A percentile compares a stretch with the other conserved stretches of the same genome.
phyloP scores from a whole-genome alignment of 2,888 invertebrate genomes.

The Brachypalpus laphriformis region DNA sequence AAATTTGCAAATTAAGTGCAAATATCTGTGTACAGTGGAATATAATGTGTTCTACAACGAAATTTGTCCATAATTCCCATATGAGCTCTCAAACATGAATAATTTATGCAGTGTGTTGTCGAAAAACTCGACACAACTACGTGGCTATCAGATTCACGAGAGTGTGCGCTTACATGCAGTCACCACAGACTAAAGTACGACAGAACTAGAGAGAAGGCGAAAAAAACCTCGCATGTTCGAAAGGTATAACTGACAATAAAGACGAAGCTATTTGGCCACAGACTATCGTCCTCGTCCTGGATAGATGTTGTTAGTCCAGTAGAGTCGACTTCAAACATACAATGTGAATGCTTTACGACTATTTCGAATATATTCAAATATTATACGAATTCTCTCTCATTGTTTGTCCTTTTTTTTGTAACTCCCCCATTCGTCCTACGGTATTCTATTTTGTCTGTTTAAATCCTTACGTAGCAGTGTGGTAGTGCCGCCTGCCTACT shows the following conservation, averaged over 20 bases:
- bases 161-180: conserved; percentile 23
- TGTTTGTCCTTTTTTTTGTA: conserved; percentile 19
- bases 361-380: conserved; percentile 65
- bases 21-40: conserved; percentile 33
- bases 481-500: conserved; percentile 32
- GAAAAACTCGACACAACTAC: conserved; percentile 5
- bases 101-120: conserved; percentile 51
- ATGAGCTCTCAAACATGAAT: conserved; percentile 59
- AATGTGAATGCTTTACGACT: conserved; percentile 60
- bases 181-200: neutral
- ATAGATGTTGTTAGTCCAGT: conserved; percentile 9
- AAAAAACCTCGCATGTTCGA: conserved; percentile 16
- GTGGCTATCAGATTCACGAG: neutral
- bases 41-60: conserved; percentile 45
- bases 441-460: conserved; percentile 31
- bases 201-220: neutral
- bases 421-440: conserved; percentile 2
- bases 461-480: conserved; percentile 22
- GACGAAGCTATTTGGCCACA: conserved; percentile 23
- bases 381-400: conserved; percentile 30
- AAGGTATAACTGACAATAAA: conserved; percentile 38
- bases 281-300: conserved; percentile 23
- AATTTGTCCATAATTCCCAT: conserved; percentile 61
- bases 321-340: conserved; percentile 9
- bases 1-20: conserved; percentile 56